Base-by-base conservation (phyloP, 2,113 vertebrate genomes). In the Felis chaus region DNA sequence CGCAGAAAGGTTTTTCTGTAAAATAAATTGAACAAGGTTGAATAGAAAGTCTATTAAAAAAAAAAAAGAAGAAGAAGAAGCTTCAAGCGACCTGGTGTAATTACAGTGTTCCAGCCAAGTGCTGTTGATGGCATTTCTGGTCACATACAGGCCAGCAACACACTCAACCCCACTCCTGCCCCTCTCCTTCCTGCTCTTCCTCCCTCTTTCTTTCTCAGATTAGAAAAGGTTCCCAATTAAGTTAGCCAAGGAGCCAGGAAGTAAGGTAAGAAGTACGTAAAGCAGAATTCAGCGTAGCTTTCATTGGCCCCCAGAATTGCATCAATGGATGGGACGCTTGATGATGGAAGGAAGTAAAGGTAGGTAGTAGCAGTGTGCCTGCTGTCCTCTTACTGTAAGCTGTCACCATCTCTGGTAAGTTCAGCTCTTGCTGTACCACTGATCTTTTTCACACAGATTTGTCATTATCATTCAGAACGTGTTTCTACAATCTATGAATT, bases 1-100 rank as follows among this genome's bases (percentile, higher is more conserved):
- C 11, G 12, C 29, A 31, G 73, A 94, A 81, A 92, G 29, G 5
- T 63, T 71, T 92, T 48, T 84, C 12, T 86, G 31, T 48, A 79
- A 97, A 97, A 93, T 83, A 76, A 85, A 88, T 29, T 78, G 45
- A 92, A 55, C 14, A 79, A 23, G 33, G 29, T 78, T 89, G 76
- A 95, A 41, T 71, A 91, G 16, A 88, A 93, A 10, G 25, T 55
- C 55, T 41, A 91, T 48, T 48, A 9, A 31, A 73, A 57, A 48
- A 61, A 15, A n/a, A 73, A 65, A 50, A 73, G 41, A 41, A 61
- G 7, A n/a, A 73, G 57, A 50, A 88, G 39, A 53, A 57, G 19
- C 9, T 14, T 57, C 23, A 39, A 4, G 71, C 83, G 85, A 74
- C 39, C 55, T 53, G 7, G 5, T 50, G 0, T 92, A 76, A 76